phyloP scores from a whole-genome alignment of 2,888 invertebrate genomes.

The Heteromyza rotundicornis region DNA sequence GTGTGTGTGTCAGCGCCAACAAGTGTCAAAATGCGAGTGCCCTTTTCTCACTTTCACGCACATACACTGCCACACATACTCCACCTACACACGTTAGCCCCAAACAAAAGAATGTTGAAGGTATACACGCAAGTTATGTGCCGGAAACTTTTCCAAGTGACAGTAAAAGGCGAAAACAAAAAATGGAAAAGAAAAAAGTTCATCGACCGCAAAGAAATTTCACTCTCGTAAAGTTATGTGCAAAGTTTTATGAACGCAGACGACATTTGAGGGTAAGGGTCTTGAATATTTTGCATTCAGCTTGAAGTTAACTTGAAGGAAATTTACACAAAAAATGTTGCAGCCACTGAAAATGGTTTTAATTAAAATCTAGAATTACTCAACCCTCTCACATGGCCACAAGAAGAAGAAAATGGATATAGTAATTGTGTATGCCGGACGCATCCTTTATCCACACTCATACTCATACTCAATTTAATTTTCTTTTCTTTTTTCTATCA shows the following conservation, averaged over 20 bases:
- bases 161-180: not conserved
- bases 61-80: not conserved
- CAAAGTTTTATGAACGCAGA: not conserved
- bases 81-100: not conserved
- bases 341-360: not conserved
- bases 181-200: too few species aligned
- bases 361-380: not conserved
- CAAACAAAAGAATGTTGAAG: not conserved
- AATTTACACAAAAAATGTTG: not conserved
- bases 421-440: too few species aligned
- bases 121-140: too few species aligned
- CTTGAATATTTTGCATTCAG: too few species aligned
- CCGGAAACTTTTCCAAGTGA: not conserved
- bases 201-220: conserved; percentile 22
- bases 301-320: too few species aligned
- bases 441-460: too few species aligned
- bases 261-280: too few species aligned
- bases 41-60: not conserved
- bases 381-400: not conserved
- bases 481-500: too few species aligned
- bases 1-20: not conserved
- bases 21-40: conserved; percentile 2
- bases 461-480: too few species aligned
- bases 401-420: too few species aligned
- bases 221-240: not conserved